A percentile compares a stretch with the other conserved stretches of the same genome.
These are phyloP conservation scores for Triplophysa dalaica DNA, from an alignment of 2,113 vertebrate genomes.

Conservation along the genomic window DNA sequence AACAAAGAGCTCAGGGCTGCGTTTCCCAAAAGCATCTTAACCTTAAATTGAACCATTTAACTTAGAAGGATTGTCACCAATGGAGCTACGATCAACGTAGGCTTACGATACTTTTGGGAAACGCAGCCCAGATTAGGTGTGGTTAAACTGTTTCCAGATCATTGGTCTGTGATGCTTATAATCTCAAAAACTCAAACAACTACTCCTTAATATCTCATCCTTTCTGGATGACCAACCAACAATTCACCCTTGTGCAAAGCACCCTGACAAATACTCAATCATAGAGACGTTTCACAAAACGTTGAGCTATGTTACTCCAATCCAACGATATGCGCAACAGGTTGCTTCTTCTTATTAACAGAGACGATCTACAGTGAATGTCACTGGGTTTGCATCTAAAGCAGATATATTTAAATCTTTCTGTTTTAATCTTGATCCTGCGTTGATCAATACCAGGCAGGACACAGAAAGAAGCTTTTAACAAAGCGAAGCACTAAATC, in stretches of 20 bases:
- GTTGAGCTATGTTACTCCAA: background rate
- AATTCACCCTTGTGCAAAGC: background rate
- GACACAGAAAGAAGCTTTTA: constrained; percentile 46
- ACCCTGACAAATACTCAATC: too few relatives aligned
- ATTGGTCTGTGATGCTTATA: background rate
- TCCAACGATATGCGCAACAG: background rate
- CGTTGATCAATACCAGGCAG: constrained; percentile 52
- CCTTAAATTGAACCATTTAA: too few relatives aligned
- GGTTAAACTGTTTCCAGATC: too few relatives aligned
- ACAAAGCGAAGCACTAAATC: constrained; percentile 47
- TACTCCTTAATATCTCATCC: background rate
- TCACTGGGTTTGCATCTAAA: constrained; percentile 36
- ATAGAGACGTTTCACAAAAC: background rate
- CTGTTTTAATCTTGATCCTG: constrained; percentile 41
- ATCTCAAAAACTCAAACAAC: too few relatives aligned
- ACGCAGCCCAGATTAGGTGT: background rate
- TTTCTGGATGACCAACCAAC: background rate
- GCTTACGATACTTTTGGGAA: too few relatives aligned
- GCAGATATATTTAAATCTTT: constrained; percentile 48
- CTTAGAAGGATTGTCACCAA: too few relatives aligned
- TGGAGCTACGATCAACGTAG: too few relatives aligned
- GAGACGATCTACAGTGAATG: constrained; percentile 30
- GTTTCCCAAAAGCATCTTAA: too few relatives aligned
- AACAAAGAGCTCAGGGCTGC: background rate
- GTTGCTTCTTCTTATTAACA: constrained; percentile 41